These are phyloP conservation scores for Meloidogyne hapla DNA, from an alignment of 1,140 invertebrate genomes.

Conservation along the genomic window DNA sequence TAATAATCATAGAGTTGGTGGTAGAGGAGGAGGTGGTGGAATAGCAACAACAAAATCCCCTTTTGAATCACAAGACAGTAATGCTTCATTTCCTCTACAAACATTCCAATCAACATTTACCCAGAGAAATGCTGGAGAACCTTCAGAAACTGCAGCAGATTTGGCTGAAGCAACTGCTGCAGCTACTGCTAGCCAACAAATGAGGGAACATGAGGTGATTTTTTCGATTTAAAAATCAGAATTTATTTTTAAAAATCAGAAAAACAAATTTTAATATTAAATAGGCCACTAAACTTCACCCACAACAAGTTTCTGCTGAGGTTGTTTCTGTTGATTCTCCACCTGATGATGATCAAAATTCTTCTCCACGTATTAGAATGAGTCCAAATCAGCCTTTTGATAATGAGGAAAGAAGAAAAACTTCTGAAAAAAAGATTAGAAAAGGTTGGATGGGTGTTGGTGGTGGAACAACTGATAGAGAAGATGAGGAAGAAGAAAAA, in stretches of 20 bases:
- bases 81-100: conserved; percentile 21
- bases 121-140: not conserved
- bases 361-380: conserved; percentile 24
- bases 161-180: not conserved
- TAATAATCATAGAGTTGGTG: not conserved
- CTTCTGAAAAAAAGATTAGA: conserved; percentile 16
- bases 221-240: too few relatives aligned
- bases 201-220: not conserved
- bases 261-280: not conserved
- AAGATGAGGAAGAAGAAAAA: conserved; percentile 16
- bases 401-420: conserved; percentile 4
- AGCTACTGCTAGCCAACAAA: not conserved
- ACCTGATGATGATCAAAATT: not conserved
- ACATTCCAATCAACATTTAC: not conserved
- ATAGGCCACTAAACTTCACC: not conserved
- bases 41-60: conserved; percentile 1
- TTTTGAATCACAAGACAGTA: conserved; percentile 20
- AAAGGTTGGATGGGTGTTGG: conserved; percentile 15
- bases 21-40: not conserved
- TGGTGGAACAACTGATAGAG: not conserved
- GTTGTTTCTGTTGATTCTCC: not conserved
- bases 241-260: too few relatives aligned
- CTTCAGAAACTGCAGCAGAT: not conserved
- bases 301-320: not conserved
- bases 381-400: conserved; percentile 22